A percentile compares a stretch with the other conserved stretches of the same genome.
Conservation (phyloP, 2,113 vertebrate genomes). For the Dissostichus mawsoni region DNA sequence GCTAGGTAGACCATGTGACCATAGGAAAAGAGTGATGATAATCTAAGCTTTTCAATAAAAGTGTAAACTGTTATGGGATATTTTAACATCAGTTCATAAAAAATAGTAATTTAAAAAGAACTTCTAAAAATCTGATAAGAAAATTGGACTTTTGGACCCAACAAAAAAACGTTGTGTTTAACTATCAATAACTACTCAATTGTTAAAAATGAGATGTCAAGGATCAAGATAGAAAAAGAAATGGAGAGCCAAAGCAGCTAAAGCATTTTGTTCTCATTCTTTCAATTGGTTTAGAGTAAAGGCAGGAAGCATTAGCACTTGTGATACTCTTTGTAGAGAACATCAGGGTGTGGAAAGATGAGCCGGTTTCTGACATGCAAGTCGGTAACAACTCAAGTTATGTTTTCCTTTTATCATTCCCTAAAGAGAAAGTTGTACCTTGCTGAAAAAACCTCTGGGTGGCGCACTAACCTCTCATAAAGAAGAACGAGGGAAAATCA, state of each 20-base stretch:
- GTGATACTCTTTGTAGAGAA: neutral
- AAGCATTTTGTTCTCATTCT: neutral
- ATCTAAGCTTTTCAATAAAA: neutral
- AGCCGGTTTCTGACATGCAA: neutral
- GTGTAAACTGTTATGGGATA: neutral
- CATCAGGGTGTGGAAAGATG: neutral
- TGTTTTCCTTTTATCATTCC: neutral
- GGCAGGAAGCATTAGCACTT: neutral
- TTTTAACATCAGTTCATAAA: neutral
- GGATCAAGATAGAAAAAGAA: neutral
- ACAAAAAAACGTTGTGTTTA: no score
- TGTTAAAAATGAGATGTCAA: neutral
- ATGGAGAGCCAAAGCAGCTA: neutral
- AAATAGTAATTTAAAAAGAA: neutral
- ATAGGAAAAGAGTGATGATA: neutral
- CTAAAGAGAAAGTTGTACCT: constrained; percentile 4
- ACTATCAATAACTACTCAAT: neutral
- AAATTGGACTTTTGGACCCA: neutral
- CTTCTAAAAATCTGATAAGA: neutral
- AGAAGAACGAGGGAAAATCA: neutral
- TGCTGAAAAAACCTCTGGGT: constrained; percentile 38
- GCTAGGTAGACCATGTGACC: neutral
- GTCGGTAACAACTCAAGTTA: neutral
- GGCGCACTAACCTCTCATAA: constrained; percentile 37
- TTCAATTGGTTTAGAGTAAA: neutral